Evolutionary conservation across 2,888 invertebrate genomes (phyloP).

Genomic region (Luffia ferchaultella): DNA sequence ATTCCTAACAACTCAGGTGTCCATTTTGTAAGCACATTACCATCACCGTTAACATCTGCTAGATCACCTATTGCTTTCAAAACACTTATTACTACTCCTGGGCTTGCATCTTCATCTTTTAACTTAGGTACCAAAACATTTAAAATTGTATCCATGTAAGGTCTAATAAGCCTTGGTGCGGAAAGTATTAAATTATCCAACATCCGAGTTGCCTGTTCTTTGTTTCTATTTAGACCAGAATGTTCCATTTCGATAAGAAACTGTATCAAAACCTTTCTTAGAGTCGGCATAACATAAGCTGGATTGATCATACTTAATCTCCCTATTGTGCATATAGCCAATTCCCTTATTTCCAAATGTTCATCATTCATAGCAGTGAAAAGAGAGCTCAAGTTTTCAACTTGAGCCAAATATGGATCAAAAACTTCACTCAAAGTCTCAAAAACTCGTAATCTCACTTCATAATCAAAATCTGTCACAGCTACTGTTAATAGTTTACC

Average conservation of each 20-base stretch:
- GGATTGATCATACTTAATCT: slow-evolving; percentile 94
- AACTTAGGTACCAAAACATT: slow-evolving; percentile 91
- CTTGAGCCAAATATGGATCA: slow-evolving; percentile 93
- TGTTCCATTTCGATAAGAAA: slow-evolving; percentile 92
- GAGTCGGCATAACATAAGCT: slow-evolving; percentile 95
- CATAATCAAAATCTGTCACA: slow-evolving; percentile 94
- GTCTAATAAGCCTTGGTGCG: slow-evolving; percentile 91
- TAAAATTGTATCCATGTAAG: slow-evolving; percentile 94
- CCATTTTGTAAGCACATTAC: slow-evolving; percentile 88
- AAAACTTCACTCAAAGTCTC: slow-evolving; percentile 90
- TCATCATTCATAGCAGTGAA: slow-evolving; percentile 97
- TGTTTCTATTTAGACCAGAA: slow-evolving; percentile 94
- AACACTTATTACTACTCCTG: slow-evolving; percentile 90
- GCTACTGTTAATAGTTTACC: slow-evolving; percentile 91
- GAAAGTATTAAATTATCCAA: slow-evolving; percentile 93
- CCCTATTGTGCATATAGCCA: slow-evolving; percentile 92
- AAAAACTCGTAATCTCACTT: slow-evolving; percentile 91
- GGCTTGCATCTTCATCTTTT: slow-evolving; percentile 87
- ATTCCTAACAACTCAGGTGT: slow-evolving; percentile 88
- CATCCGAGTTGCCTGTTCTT: slow-evolving; percentile 96
- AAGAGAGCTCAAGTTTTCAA: slow-evolving; percentile 91
- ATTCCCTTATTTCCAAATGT: slow-evolving; percentile 91
- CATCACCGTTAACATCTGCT: slow-evolving; percentile 88
- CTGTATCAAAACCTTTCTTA: slow-evolving; percentile 91
- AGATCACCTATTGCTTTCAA: slow-evolving; percentile 94